Percentiles rank a stretch among this genome's conserved stretches.
Conservation (phyloP, 2,113 vertebrate species). For the Menidia beryllina region DNA sequence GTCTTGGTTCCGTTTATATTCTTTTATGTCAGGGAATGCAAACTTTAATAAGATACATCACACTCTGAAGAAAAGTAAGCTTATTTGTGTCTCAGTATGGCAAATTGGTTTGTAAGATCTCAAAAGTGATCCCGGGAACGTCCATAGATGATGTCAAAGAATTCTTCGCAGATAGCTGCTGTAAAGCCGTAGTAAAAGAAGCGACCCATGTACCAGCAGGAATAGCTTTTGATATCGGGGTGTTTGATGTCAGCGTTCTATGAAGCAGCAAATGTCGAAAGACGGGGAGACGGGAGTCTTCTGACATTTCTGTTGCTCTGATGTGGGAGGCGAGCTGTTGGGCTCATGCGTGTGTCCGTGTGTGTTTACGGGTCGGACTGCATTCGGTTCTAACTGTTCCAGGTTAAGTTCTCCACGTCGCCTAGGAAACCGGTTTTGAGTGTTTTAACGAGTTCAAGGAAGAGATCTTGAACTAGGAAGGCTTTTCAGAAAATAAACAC, state of each 20-base stretch:
- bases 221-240: neutral
- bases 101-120: neutral
- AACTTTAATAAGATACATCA: neutral
- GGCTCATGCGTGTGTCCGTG: slow-evolving; percentile 38
- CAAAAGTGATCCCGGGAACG: neutral
- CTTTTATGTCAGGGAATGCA: no score
- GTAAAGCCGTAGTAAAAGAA: neutral
- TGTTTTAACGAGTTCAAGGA: slow-evolving; percentile 65
- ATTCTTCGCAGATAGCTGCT: neutral
- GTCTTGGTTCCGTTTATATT: no score
- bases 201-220: neutral
- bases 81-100: neutral
- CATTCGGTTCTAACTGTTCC: slow-evolving; percentile 54
- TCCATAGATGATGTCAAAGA: slow-evolving; percentile 1
- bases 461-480: slow-evolving; percentile 36
- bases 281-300: slow-evolving; percentile 3
- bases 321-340: slow-evolving; percentile 33
- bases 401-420: slow-evolving; percentile 62
- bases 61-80: neutral
- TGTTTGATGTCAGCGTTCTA: slow-evolving; percentile 7
- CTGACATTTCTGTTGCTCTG: slow-evolving; percentile 55
- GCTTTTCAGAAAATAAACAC: slow-evolving; percentile 49
- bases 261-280: slow-evolving; percentile 24
- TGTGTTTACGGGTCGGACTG: slow-evolving; percentile 60
- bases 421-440: slow-evolving; percentile 70